A percentile compares a stretch with the other conserved stretches of the same genome.
phyloP scores from a whole-genome alignment of 2,113 vertebrate genomes.

The Anas platyrhynchos region DNA sequence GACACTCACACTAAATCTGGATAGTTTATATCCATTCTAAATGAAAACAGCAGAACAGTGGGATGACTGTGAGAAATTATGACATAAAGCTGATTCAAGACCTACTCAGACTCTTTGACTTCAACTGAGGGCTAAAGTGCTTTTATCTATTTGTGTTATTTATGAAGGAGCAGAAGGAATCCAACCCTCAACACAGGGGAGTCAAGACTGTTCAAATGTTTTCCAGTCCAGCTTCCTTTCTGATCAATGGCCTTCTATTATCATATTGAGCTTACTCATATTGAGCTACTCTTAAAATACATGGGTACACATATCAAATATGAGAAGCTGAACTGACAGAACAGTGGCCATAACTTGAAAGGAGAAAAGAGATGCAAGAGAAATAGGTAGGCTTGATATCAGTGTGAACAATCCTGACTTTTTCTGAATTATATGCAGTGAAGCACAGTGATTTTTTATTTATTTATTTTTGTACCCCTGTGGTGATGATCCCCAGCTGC shows the following conservation, averaged over 20 bases:
- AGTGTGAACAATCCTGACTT: not conserved
- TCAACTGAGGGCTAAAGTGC: conserved; percentile 28
- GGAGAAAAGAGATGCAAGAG: not conserved
- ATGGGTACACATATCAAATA: not conserved
- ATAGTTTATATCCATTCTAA: conserved; percentile 11
- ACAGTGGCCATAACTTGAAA: not conserved
- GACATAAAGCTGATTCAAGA: conserved; percentile 64
- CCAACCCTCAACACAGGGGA: conserved; percentile 8
- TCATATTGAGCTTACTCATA: not conserved
- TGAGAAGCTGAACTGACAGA: not conserved
- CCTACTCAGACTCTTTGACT: conserved; percentile 42
- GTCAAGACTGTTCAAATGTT: conserved; percentile 3
- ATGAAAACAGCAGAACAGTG: conserved; percentile 21
- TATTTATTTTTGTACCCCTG: not conserved
- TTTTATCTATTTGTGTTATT: conserved; percentile 63
- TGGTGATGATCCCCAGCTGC: not conserved
- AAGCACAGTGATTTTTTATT: accelerated
- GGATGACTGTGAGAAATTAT: conserved; percentile 30
- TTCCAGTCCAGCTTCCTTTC: not conserved
- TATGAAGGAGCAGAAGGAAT: conserved; percentile 65
- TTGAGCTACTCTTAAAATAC: not conserved
- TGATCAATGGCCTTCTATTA: not conserved
- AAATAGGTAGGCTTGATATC: not conserved
- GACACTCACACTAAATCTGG: conserved; percentile 2
- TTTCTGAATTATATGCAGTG: not conserved